Evolutionary conservation across 2,797 vertebrate genomes (phyloP).

Genomic region (Esox lucius): DNA sequence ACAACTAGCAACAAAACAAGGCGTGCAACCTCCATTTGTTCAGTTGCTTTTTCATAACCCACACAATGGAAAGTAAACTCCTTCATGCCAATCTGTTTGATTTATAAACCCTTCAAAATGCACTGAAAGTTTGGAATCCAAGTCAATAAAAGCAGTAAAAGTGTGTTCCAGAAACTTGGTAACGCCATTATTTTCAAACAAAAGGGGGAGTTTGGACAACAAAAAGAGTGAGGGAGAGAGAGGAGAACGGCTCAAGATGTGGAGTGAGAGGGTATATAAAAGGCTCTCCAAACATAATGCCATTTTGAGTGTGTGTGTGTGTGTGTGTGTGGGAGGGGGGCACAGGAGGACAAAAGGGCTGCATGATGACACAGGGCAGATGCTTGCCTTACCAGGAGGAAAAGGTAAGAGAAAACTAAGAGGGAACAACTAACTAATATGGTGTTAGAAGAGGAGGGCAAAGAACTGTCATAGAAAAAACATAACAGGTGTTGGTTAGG

Average conservation of each 20-base stretch:
- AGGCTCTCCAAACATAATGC: too few relatives aligned
- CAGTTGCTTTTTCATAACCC: slow-evolving; percentile 39
- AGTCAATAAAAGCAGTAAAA: slow-evolving; percentile 66
- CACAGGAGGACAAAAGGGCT: neutral
- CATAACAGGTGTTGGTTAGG: neutral
- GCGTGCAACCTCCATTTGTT: slow-evolving; percentile 32
- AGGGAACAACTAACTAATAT: neutral
- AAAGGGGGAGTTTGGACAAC: slow-evolving; percentile 56
- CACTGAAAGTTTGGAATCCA: slow-evolving; percentile 48
- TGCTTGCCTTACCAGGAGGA: neutral
- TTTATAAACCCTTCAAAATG: slow-evolving; percentile 63
- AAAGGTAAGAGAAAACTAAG: neutral
- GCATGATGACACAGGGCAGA: neutral
- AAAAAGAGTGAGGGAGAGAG: slow-evolving; percentile 34
- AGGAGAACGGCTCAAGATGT: slow-evolving; percentile 7
- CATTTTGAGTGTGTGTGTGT: too few relatives aligned
- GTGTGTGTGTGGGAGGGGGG: neutral
- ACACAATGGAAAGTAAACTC: slow-evolving; percentile 46
- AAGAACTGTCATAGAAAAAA: neutral
- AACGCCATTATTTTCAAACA: slow-evolving; percentile 54
- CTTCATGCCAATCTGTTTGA: slow-evolving; percentile 57
- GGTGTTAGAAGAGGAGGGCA: neutral
- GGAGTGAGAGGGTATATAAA: too few relatives aligned
- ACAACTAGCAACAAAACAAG: slow-evolving; percentile 51
- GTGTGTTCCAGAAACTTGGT: slow-evolving; percentile 56